These are phyloP conservation scores for Ormia ochracea DNA, from an alignment of 2,888 invertebrate genomes.

Conservation along the genomic window DNA sequence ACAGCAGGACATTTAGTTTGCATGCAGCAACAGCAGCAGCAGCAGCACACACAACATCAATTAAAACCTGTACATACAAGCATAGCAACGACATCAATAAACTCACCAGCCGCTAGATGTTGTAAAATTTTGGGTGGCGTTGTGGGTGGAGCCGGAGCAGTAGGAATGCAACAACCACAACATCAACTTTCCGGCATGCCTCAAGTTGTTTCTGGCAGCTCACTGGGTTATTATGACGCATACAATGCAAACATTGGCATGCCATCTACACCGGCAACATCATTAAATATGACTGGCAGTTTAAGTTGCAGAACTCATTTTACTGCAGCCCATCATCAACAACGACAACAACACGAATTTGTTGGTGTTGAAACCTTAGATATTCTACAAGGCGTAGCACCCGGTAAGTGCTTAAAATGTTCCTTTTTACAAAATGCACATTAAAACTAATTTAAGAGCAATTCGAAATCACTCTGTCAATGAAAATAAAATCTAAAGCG, in stretches of 20 bases:
- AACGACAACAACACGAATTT: slow-evolving; percentile 68
- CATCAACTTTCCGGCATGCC: slow-evolving; percentile 49
- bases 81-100: slow-evolving; percentile 59
- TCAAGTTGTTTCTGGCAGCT: slow-evolving; percentile 62
- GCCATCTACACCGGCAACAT: slow-evolving; percentile 42
- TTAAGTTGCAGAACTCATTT: slow-evolving; percentile 64
- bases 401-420: slow-evolving; percentile 69
- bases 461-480: too few species aligned
- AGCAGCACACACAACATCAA: slow-evolving; percentile 37
- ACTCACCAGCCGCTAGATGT: slow-evolving; percentile 72
- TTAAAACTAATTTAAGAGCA: background rate
- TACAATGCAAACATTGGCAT: slow-evolving; percentile 57
- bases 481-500: too few species aligned
- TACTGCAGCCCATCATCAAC: slow-evolving; percentile 66
- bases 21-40: slow-evolving; percentile 54
- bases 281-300: slow-evolving; percentile 68
- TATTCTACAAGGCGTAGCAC: slow-evolving; percentile 75
- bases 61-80: slow-evolving; percentile 27
- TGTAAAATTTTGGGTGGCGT: slow-evolving; percentile 71
- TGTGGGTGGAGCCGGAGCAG: slow-evolving; percentile 5
- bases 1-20: slow-evolving; percentile 52
- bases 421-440: background rate
- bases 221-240: slow-evolving; percentile 70
- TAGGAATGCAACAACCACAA: slow-evolving; percentile 52
- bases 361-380: slow-evolving; percentile 76